These are phyloP conservation scores for Drosophila ironensis DNA, from an alignment of 1,140 invertebrate species.

Conservation along the genomic window DNA sequence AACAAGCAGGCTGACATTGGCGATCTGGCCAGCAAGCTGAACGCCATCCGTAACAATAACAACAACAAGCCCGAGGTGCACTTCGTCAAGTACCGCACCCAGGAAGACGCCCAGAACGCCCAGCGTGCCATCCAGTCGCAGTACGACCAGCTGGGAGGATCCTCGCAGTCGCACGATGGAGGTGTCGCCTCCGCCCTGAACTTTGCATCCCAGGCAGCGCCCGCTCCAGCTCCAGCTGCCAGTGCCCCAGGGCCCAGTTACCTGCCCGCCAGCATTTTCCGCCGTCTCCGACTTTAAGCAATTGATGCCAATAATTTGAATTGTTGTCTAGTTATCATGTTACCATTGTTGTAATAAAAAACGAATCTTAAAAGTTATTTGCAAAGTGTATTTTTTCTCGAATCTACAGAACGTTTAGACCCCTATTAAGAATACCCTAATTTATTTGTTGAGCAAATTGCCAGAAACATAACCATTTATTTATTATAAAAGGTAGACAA, in stretches of 20 bases:
- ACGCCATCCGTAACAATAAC: conserved; percentile 49
- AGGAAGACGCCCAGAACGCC: conserved; percentile 55
- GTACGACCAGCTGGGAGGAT: conserved; percentile 56
- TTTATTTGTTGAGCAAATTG: too few relatives aligned
- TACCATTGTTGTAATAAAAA: conserved; percentile 33
- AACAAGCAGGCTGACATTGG: conserved; percentile 68
- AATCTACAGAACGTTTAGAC: too few relatives aligned
- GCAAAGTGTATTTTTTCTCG: too few relatives aligned
- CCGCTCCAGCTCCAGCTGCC: conserved; percentile 8
- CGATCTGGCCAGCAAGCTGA: conserved; percentile 65
- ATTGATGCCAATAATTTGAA: not conserved
- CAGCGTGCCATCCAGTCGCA: conserved; percentile 54
- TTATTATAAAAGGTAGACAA: too few relatives aligned
- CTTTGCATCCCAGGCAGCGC: conserved; percentile 52
- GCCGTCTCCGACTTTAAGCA: conserved; percentile 46
- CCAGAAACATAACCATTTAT: too few relatives aligned
- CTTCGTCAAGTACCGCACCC: conserved; percentile 64
- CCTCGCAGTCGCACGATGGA: conserved; percentile 44
- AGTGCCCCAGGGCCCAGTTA: conserved; percentile 54
- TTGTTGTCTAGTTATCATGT: conserved; percentile 45
- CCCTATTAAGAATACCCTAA: too few relatives aligned
- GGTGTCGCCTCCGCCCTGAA: conserved; percentile 56
- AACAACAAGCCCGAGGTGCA: conserved; percentile 66
- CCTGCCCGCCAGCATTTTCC: conserved; percentile 62
- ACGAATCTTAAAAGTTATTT: conserved; percentile 2